Evolutionary conservation across 2,113 vertebrate genomes (phyloP), one percentile per base, ranked within the genome.

Genomic region (Alethe castanea): DNA sequence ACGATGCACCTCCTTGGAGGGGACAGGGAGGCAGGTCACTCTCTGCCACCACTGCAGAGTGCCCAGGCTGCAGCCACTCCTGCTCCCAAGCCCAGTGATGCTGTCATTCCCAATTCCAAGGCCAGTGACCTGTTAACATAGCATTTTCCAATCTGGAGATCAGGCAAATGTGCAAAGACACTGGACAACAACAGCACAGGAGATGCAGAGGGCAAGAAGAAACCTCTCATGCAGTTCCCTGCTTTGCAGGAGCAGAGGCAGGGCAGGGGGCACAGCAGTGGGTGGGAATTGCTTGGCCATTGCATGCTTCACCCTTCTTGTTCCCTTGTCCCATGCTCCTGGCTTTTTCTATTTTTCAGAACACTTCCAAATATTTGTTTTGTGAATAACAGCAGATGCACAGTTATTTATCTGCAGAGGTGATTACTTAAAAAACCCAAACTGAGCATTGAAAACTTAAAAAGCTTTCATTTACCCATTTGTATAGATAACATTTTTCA

Each of bases 401-500:
- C 31, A 57, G 31, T 67, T 81, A 38, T 80, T 88, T 86, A 33
- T 67, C 50, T 86, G 60, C 73, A 86, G 82, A 85, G 45, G 31
- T 78, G 52, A 88, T 91, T 90, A 50, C 59, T 80, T 88, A 35
- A 71, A 66, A 90, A 90, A 62, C 47, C 59, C 26, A 77, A 77
- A 70, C 26, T 22, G 47, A 77, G 33, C 56, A 78, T 0, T 45
- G 52, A 72, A 89, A 89, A 82, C 59, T n/a, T 79, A 28, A 79
- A 60, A 85, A 80, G 40, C 66, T 78, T 93, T 94, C 67, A 90
- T 92, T 92, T 84, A 48, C n/a, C 48, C 18, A 15, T 88, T 70
- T 88, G 50, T 84, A 19, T 26, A 78, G 64, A 73, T 70, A 93
- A 74, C 11, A 3, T 48, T 88, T 88, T 78, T 74, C 82, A 88